phyloP scores from a whole-genome alignment of 2,888 invertebrate species.

The Troglohyphantes excavatus region DNA sequence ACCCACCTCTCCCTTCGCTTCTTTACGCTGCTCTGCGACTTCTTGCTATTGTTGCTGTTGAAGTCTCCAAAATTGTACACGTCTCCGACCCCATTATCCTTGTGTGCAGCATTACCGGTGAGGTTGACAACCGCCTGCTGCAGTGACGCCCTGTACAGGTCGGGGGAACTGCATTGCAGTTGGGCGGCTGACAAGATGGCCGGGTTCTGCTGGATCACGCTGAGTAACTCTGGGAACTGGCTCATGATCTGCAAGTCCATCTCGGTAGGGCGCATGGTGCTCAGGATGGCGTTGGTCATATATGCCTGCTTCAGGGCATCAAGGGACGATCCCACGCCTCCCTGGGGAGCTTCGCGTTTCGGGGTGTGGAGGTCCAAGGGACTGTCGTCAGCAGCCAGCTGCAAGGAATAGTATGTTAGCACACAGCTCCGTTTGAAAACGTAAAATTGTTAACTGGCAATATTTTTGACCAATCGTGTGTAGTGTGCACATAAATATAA shows the following conservation, averaged over 20 bases:
- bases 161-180: constrained; percentile 44
- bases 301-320: constrained; percentile 75
- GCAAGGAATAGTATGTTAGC: too few relatives aligned
- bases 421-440: too few relatives aligned
- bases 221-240: constrained; percentile 66
- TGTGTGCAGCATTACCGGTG: constrained; percentile 1
- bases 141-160: constrained; percentile 60
- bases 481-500: too few relatives aligned
- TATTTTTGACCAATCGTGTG: too few relatives aligned
- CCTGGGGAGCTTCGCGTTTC: neutral
- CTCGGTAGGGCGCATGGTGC: constrained; percentile 62
- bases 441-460: too few relatives aligned
- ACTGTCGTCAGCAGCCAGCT: neutral
- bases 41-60: neutral
- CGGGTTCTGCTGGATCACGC: constrained; percentile 57
- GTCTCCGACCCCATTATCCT: neutral
- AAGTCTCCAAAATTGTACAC: constrained; percentile 11
- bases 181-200: constrained; percentile 49
- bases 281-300: constrained; percentile 75
- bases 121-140: constrained; percentile 67
- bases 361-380: constrained; percentile 53
- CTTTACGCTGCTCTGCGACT: constrained; percentile 16
- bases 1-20: constrained; percentile 46
- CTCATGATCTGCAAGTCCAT: constrained; percentile 67
- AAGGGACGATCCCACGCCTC: constrained; percentile 60